Evolutionary conservation across 2,888 invertebrate species (phyloP).

Genomic region (Malacosoma neustria): DNA sequence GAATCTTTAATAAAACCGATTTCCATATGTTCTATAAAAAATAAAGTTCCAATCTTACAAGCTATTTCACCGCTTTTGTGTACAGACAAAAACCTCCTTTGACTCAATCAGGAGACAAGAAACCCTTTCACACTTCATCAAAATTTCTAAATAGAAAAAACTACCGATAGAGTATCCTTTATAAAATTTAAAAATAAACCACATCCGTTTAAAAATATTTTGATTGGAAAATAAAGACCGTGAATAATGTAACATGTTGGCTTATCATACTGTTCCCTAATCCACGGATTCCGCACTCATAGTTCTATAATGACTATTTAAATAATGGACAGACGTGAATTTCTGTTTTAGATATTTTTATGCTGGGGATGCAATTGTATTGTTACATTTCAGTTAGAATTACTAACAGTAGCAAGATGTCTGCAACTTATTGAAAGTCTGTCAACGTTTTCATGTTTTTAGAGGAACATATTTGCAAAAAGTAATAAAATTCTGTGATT

Average conservation of each 20-base stretch:
- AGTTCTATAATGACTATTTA: no score
- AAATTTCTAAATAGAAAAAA: conserved; percentile 48
- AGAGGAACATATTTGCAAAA: no score
- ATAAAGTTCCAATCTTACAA: not conserved
- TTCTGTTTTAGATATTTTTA: no score
- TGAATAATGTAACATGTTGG: conserved; percentile 30
- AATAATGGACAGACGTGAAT: no score
- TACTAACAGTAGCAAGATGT: no score
- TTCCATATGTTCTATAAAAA: not conserved
- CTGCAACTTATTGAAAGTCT: no score
- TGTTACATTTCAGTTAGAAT: no score
- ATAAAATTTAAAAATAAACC: conserved; percentile 39
- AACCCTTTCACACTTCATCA: conserved; percentile 66
- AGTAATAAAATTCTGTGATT: no score
- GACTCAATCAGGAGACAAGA: conserved; percentile 48
- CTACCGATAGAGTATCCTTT: conserved; percentile 22
- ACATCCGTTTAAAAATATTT: conserved; percentile 61
- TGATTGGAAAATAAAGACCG: conserved; percentile 71
- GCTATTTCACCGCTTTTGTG: not conserved
- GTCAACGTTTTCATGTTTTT: no score
- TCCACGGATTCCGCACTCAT: no score
- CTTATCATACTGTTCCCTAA: conserved; percentile 1
- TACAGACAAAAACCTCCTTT: conserved; percentile 33
- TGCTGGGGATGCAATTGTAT: no score
- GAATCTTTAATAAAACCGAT: no score